Base-by-base conservation (phyloP, 1,140 invertebrate species). In the Ceratina japonica region DNA sequence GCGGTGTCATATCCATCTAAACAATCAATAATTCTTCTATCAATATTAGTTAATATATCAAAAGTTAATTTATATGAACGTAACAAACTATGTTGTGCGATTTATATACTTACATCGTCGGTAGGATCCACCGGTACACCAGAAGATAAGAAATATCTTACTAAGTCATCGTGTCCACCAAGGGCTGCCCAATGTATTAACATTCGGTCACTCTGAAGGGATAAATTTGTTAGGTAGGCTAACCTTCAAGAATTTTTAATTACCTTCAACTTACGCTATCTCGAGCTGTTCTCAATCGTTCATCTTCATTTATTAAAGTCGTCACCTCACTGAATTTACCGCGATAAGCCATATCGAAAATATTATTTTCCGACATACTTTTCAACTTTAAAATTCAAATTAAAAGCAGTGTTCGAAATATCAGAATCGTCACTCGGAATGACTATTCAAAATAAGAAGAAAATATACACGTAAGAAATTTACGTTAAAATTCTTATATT, bases 1-100 rank as follows among this genome's bases (percentile, higher is more conserved):
- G 89, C 5, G 97, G 96, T 61, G 96, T 97, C 91, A 95, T 96
- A 44, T 95, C 94, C 51, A 94, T 95, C 95, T 96, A 74, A 63
- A 31, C n/a, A 27, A 22, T 12, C 4, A 0, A 58, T 63, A 13
- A 56, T 56, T 56, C 2, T 56, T 16, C 12, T 0, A 56, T 18
- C n/a, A 56, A 56, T 56, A 56, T 56, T 56, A 56, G 5, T 56
- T 56, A 16, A 56, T 13, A 56, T 2, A 18, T 16, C 13, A 56
- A 68, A 3, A 3, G 27, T 13, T 49, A 72, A 13, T 10, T 10
- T 44, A 44, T 44, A 44, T 7, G 7, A 56, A 18, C n/a, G n/a
- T n/a, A 5, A 4, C 10, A 18, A 31, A 18, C 13, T 65, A 7
- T 22, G 5, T 52, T 8, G 51, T 52, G 8, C 20, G 20, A 61